phyloP scores from a whole-genome alignment of 1,140 invertebrate genomes.

The Adoxophyes honmai region DNA sequence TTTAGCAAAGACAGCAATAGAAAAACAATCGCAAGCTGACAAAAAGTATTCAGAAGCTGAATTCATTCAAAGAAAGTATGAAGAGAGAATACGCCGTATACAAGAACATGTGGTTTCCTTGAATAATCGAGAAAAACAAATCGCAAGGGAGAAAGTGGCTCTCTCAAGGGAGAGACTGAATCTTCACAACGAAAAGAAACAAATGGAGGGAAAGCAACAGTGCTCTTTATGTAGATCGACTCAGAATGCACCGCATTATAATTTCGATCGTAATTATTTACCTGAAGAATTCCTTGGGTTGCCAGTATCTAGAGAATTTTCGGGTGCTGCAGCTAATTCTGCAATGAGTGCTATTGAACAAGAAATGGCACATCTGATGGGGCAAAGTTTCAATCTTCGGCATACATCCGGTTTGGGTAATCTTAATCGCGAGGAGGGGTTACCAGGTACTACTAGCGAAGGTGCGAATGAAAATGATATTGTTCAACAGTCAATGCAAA shows the following conservation, averaged over 20 bases:
- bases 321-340: conserved; percentile 27
- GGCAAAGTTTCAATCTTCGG: conserved; percentile 35
- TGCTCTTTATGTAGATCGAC: conserved; percentile 60
- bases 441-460: conserved; percentile 12
- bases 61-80: conserved; percentile 63
- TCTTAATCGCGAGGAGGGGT: conserved; percentile 1
- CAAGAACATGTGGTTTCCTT: conserved; percentile 71
- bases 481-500: conserved; percentile 23
- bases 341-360: conserved; percentile 49
- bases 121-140: conserved; percentile 68
- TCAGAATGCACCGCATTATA: conserved; percentile 37
- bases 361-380: conserved; percentile 57
- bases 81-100: conserved; percentile 65
- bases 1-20: conserved; percentile 62
- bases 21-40: conserved; percentile 67
- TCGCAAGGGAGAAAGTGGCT: conserved; percentile 71
- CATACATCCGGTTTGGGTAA: conserved; percentile 21
- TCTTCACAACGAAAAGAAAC: conserved; percentile 66
- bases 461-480: conserved; percentile 14
- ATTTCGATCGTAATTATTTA: conserved; percentile 31
- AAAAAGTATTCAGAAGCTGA: conserved; percentile 67
- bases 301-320: conserved; percentile 39
- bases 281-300: conserved; percentile 35
- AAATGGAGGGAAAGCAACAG: conserved; percentile 52
- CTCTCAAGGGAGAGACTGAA: conserved; percentile 66